Evolutionary conservation across 2,888 invertebrate species (phyloP), one percentile per base, ranked within the genome.

Genomic region (Blastobasis adustella): DNA sequence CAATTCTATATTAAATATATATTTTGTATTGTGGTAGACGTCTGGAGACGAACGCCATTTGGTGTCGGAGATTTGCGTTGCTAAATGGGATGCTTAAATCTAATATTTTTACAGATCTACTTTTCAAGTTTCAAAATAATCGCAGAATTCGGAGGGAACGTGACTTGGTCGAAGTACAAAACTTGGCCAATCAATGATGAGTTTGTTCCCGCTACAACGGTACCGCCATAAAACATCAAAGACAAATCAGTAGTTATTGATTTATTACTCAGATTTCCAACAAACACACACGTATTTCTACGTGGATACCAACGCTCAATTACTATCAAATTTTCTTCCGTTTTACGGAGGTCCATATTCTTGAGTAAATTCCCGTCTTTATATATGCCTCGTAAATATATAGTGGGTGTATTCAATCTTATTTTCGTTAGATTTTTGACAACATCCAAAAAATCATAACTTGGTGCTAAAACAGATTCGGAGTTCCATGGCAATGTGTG

Each of bases 301-400:
- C 96, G 90, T 0, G 95, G 95, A 76, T 93, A 95, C 90, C 93
- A 93, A 46, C 96, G 89, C 69, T 96, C 95, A 47, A 93, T 79
- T 10, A 95, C 90, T 4, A 96, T 81, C 46, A 95, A 88, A 65
- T 93, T 91, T 46, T 91, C 90, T 43, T 90, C 86, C 37, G 91
- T 90, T 67, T 91, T 90, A 54, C 93, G 91, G 50, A 95, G 88
- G 61, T 92, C 92, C 55, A 92, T 91, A 76, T 94, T 95, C 23
- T 91, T 91, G 47, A 90, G 78, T 51, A 90, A 85, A 54, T 82
- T 85, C 0, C 91, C 91, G 47, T 93, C 91, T 67, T 93, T 95
- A 60, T 90, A 89, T 49, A 93, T 91, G 4, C 92, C 90, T 62
- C 92, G 93, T 63, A 94, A 90, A 66, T 95, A 95, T 64, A 95